Evolutionary conservation across 2,888 invertebrate species (phyloP).

Genomic region (Catocala sponsa): DNA sequence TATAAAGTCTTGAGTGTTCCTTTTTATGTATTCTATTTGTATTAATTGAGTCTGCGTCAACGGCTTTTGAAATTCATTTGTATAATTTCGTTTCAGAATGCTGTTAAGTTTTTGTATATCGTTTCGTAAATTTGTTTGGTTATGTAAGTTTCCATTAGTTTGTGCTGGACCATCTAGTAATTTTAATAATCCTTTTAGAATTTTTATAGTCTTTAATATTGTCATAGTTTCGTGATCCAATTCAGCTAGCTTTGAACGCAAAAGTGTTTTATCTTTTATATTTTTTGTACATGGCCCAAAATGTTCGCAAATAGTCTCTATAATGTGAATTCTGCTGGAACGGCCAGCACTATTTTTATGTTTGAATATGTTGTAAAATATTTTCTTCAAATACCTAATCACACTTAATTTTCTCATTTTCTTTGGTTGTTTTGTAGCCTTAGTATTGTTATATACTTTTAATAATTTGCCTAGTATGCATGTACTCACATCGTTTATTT

Average conservation of each 20-base stretch:
- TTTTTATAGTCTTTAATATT: conserved; percentile 66
- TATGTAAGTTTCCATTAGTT: conserved; percentile 20
- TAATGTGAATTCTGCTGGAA: conserved; percentile 55
- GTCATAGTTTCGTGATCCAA: conserved; percentile 64
- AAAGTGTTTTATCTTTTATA: conserved; percentile 48
- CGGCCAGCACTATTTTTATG: conserved; percentile 32
- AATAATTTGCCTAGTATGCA: conserved; percentile 43
- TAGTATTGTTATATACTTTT: conserved; percentile 25
- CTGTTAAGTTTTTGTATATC: conserved; percentile 63
- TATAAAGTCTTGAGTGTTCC: conserved; percentile 66
- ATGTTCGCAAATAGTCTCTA: conserved; percentile 65
- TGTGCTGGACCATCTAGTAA: conserved; percentile 51
- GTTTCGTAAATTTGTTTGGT: conserved; percentile 33
- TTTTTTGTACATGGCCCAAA: conserved; percentile 62
- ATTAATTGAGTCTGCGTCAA: conserved; percentile 57
- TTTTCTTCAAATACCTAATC: conserved; percentile 63
- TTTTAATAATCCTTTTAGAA: conserved; percentile 69
- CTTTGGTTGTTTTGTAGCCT: conserved; percentile 4
- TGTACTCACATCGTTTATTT: conserved; percentile 42
- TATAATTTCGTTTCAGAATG: conserved; percentile 60
- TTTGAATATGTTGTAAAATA: conserved; percentile 66
- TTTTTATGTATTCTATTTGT: conserved; percentile 69
- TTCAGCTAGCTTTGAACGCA: conserved; percentile 64
- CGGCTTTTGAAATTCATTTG: conserved; percentile 28
- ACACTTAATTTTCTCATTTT: conserved; percentile 55